Base-by-base conservation (phyloP, 2,797 vertebrate genomes). In the Coregonus suidteri region DNA sequence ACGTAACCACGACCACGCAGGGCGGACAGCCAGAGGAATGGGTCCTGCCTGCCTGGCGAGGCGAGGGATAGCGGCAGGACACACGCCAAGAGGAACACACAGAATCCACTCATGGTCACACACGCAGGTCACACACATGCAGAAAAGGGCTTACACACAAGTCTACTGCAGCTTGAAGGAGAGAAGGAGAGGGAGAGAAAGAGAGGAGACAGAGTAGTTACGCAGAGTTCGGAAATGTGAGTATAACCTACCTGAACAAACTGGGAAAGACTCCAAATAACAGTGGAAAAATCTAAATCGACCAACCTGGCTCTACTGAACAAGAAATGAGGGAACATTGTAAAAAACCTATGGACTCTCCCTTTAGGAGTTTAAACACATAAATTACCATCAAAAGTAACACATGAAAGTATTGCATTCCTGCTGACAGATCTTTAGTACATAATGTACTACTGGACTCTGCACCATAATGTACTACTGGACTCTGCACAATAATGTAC, bases 11-110 rank as follows among this genome's bases (percentile, higher is more conserved):
- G 93, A 82, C 91, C 91, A 6, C 93, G 91, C n/a, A 93, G 83
- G 78, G 93, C 92, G 16, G 96, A 93, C 77, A 98, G 90, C 89
- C 97, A 95, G 83, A 92, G 93, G 2, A 96, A 93, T 25, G 95
- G 88, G 88, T 98, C 96, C n/a, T 84, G 86, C 0, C 88, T 85
- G 59, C 4, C 59, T 3, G n/a, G n/a, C 70, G 94, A 93, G 82
- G 92, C 94, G 80, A 88, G 73, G 0, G 91, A 91, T 77, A 94
- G 78, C 0, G 92, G 87, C 75, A 97, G 91, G 81, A 96, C 6
- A 59, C 88, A 88, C 72, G 84, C 90, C 88, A 95, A 82, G 82
- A 95, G 82, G 81, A 93, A 79, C 71, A 95, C 0, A 62, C 86
- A 84, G 77, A 81, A 85, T 86, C 91, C 85, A 84, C 74, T 89